Evolutionary conservation across 2,888 invertebrate species (phyloP).

Genomic region (Synergus japonicus): DNA sequence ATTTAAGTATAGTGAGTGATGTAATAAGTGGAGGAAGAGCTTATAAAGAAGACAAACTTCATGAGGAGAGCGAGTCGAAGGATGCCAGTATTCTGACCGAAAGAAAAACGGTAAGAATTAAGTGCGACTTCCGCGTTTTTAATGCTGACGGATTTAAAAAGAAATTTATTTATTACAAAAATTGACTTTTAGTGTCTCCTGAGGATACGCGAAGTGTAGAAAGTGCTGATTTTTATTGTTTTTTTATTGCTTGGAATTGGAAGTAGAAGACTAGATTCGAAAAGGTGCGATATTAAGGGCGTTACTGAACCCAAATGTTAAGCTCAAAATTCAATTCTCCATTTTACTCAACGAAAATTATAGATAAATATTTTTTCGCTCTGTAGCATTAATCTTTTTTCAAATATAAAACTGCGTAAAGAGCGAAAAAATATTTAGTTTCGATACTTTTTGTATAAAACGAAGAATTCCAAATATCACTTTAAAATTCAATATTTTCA

Average conservation of each 20-base stretch:
- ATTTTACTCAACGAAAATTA: no score
- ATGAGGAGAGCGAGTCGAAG: constrained; percentile 25
- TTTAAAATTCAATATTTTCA: no score
- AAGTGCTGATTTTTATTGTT: background rate
- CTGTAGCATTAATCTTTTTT: no score
- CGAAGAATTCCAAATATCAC: no score
- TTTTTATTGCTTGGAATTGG: background rate
- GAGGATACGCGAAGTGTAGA: background rate
- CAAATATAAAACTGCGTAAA: no score
- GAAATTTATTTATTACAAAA: background rate
- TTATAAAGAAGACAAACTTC: constrained; percentile 24
- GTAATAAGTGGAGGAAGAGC: constrained; percentile 1
- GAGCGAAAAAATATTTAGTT: no score
- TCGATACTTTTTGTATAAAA: no score
- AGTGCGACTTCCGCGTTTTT: background rate
- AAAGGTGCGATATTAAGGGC: background rate
- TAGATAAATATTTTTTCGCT: no score
- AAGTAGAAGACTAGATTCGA: background rate
- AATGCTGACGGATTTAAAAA: background rate
- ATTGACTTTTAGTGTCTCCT: background rate
- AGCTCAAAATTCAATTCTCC: no score
- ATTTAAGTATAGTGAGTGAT: constrained; percentile 17
- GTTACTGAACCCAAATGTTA: no score
- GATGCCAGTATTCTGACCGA: constrained; percentile 35
- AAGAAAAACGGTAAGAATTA: constrained; percentile 31